Evolutionary conservation across 1,140 invertebrate species (phyloP), one percentile per base, ranked within the genome.

Genomic region (Pissodes strobi): DNA sequence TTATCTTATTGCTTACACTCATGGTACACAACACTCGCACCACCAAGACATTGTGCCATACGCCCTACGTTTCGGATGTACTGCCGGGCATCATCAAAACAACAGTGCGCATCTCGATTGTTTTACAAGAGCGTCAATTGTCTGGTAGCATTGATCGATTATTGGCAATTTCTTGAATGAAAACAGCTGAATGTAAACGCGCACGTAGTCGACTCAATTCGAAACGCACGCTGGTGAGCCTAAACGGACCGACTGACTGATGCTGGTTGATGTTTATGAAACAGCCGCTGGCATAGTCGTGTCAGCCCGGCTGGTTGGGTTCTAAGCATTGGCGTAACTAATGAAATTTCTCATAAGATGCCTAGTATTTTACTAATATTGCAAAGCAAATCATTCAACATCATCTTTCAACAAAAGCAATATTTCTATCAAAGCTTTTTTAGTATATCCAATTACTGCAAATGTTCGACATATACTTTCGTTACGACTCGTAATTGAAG

Each of bases 261-360:
- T 59, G 41, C 56, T 48, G 41, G 18, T 59, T 59, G 51, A 53
- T 45, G 41, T 45, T 45, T 45, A 9, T 45, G 41, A 45, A 45
- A 45, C 49, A 37, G 49, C 49, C 30, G 12, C 49, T 52, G 49
- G 30, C 39, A 46, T 19, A 48, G 13, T 46, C 25, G 37, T 41
- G 37, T 43, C 13, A n/a, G 25, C 49, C 22, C n/a, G 49, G 17
- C 49, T 52, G 25, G 9, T 23, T 27, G n/a, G 49, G 30, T 9
- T 52, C 37, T 5, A 52, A 8, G 10, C 49, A 52, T 25, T 37
- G 49, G 49, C 49, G 49, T 52, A 17, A 5, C 46, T 15, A 6
- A 1, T 2, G 2, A n/a, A 23, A 2, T 46, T 46, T 15, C 4
- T 15, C 4, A 15, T 5, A 46, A 19, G 15, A 18, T 46, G 9